These are phyloP conservation scores for Acronicta leporina DNA, from an alignment of 2,888 invertebrate genomes.

Conservation along the genomic window DNA sequence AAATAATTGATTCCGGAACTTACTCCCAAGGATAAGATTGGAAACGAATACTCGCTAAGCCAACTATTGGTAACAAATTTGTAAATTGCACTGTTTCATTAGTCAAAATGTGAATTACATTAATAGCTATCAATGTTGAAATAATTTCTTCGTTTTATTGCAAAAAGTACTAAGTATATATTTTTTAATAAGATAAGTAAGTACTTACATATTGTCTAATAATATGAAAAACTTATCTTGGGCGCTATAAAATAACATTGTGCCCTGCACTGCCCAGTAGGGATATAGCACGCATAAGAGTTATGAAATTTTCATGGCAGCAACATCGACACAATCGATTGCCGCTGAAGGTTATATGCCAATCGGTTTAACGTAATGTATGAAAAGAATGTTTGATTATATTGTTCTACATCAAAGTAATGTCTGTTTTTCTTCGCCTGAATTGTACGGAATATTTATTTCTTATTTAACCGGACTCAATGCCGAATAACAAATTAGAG, in stretches of 20 bases:
- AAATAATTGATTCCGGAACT: constrained; percentile 17
- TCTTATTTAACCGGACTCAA: constrained; percentile 25
- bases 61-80: not conserved
- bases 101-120: not conserved
- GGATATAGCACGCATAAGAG: constrained; percentile 16
- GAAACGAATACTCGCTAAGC: no score
- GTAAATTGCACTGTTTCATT: constrained; percentile 12
- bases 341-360: constrained; percentile 38
- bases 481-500: constrained; percentile 37
- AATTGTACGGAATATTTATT: constrained; percentile 8
- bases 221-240: not conserved
- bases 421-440: not conserved
- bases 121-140: not conserved
- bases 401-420: not conserved
- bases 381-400: constrained; percentile 10
- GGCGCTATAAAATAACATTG: constrained; percentile 18
- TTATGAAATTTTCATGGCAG: constrained; percentile 48
- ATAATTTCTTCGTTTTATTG: no score
- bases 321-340: constrained; percentile 56
- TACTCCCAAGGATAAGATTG: not conserved
- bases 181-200: no score
- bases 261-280: constrained; percentile 14
- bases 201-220: no score
- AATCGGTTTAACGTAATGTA: constrained; percentile 25
- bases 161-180: no score